Conservation (phyloP, 2,888 invertebrate genomes). For the Meganola albula region DNA sequence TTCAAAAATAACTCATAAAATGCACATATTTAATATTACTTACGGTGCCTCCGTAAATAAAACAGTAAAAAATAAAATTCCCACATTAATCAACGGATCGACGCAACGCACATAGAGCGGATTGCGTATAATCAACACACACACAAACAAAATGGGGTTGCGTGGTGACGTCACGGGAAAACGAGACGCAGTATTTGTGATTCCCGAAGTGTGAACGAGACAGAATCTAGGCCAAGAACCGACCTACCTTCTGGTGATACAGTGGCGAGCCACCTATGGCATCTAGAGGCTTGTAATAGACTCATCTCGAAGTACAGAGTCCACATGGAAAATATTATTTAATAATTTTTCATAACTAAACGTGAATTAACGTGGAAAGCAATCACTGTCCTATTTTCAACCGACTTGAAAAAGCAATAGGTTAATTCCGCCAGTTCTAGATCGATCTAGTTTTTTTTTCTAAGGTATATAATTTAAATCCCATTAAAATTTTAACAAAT, state of each 20-base stretch:
- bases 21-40: too few relatives aligned
- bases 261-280: slow-evolving; percentile 52
- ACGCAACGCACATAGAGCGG: slow-evolving; percentile 28
- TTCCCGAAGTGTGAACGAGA: slow-evolving; percentile 38
- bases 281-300: slow-evolving; percentile 47
- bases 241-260: slow-evolving; percentile 67
- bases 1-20: too few relatives aligned
- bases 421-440: too few relatives aligned
- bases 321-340: too few relatives aligned
- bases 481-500: too few relatives aligned
- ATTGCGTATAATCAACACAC: slow-evolving; percentile 45
- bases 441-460: too few relatives aligned
- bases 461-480: too few relatives aligned
- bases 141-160: slow-evolving; percentile 41
- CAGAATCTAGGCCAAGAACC: slow-evolving; percentile 73
- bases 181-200: slow-evolving; percentile 33
- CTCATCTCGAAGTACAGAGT: slow-evolving; percentile 18
- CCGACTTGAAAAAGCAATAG: too few relatives aligned
- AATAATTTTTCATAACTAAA: too few relatives aligned
- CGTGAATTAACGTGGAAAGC: too few relatives aligned
- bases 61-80: not conserved
- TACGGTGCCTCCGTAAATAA: too few relatives aligned
- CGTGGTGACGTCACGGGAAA: slow-evolving; percentile 68
- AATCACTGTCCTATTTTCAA: too few relatives aligned
- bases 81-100: not conserved